Evolutionary conservation across 2,888 invertebrate genomes (phyloP).

Genomic region (Mesochorus sp.): DNA sequence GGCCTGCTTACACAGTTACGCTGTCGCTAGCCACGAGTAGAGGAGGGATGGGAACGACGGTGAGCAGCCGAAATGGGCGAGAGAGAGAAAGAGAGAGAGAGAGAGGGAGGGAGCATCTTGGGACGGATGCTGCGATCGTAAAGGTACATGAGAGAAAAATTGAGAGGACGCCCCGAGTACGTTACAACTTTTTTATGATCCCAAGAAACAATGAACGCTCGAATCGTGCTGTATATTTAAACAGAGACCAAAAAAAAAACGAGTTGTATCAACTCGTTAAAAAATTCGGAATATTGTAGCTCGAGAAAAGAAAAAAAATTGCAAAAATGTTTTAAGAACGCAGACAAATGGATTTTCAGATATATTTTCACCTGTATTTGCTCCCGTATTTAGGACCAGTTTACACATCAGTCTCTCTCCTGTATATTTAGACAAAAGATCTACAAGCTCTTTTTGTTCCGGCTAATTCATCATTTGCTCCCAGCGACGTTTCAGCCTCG

Average conservation of each 20-base stretch:
- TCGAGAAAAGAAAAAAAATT: background rate
- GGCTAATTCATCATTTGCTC: constrained; percentile 72
- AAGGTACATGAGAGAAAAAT: background rate
- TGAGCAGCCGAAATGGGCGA: constrained; percentile 10
- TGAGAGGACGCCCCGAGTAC: too few species aligned
- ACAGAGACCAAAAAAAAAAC: background rate
- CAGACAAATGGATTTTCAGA: background rate
- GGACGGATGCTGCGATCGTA: constrained; percentile 5
- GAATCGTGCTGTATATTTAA: background rate
- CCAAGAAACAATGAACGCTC: background rate
- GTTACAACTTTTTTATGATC: too few species aligned
- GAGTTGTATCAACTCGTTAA: background rate
- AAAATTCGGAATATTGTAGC: background rate
- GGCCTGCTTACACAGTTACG: constrained; percentile 68
- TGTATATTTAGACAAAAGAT: constrained; percentile 66
- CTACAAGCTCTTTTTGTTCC: constrained; percentile 69
- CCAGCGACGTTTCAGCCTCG: constrained; percentile 56
- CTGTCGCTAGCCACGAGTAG: constrained; percentile 60
- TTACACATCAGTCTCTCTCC: constrained; percentile 60
- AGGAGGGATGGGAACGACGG: constrained; percentile 49
- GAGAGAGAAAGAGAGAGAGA: constrained; percentile 31
- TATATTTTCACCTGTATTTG: constrained; percentile 68
- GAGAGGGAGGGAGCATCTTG: constrained; percentile 46
- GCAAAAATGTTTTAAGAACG: background rate
- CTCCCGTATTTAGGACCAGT: constrained; percentile 45